phyloP scores from a whole-genome alignment of 2,797 vertebrate genomes.

The Rhinella marina region DNA sequence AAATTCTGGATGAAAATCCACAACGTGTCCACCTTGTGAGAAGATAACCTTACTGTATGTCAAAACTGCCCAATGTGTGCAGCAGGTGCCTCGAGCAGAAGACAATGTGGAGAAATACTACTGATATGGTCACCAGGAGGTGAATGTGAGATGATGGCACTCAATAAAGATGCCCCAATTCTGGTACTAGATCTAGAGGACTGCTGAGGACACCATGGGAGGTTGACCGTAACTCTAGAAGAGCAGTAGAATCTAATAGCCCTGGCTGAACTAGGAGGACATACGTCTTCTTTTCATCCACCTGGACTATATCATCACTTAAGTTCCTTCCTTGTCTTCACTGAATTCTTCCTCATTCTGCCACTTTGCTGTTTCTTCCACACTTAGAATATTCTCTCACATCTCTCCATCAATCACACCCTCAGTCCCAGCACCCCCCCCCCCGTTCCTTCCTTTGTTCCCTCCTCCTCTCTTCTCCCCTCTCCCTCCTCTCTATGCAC shows the following conservation, averaged over 20 bases:
- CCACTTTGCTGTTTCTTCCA: not conserved
- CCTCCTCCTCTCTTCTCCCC: slow-evolving; percentile 23
- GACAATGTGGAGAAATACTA: too few relatives aligned
- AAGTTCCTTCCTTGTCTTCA: not conserved
- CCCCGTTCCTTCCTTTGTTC: slow-evolving; percentile 5
- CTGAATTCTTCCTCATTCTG: not conserved
- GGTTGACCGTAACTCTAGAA: not conserved
- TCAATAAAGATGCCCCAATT: not conserved
- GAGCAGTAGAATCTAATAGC: not conserved
- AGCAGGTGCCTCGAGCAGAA: not conserved
- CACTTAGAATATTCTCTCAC: not conserved
- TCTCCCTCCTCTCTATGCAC: slow-evolving; percentile 48
- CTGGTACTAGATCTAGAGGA: not conserved
- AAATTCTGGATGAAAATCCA: too few relatives aligned
- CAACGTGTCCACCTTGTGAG: too few relatives aligned
- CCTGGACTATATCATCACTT: not conserved
- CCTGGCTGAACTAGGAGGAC: not conserved
- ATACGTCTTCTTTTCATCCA: not conserved
- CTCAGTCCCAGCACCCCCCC: not conserved
- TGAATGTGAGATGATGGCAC: not conserved
- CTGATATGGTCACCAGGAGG: too few relatives aligned
- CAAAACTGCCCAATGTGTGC: not conserved
- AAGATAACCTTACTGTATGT: too few relatives aligned
- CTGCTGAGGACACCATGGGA: too few relatives aligned
- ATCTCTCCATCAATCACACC: slow-evolving; percentile 23